Evolutionary conservation across 2,888 invertebrate genomes (phyloP).

Genomic region (Synanthedon myopaeformis): DNA sequence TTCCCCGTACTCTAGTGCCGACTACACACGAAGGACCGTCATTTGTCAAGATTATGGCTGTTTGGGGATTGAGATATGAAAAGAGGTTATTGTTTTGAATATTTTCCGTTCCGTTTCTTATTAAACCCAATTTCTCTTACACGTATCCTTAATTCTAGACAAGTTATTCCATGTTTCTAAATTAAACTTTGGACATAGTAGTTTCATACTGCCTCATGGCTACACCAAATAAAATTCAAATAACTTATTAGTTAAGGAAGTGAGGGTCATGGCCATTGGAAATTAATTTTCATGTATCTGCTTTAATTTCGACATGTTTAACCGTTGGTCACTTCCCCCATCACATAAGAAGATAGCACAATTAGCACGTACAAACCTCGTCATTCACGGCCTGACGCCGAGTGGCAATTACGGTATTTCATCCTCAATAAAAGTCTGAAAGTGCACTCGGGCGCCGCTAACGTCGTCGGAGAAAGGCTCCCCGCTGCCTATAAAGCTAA

Average conservation of each 20-base stretch:
- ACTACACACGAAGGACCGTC: slow-evolving; percentile 59
- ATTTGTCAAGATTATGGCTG: slow-evolving; percentile 67
- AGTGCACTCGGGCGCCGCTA: slow-evolving; percentile 59
- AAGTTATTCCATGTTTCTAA: too few species aligned
- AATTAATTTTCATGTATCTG: too few species aligned
- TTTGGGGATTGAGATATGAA: slow-evolving; percentile 62
- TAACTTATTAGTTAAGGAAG: too few species aligned
- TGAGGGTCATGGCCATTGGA: too few species aligned
- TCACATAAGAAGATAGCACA: slow-evolving; percentile 34
- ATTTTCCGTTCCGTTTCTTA: slow-evolving; percentile 46
- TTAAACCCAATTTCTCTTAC: slow-evolving; percentile 14
- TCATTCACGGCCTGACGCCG: slow-evolving; percentile 54
- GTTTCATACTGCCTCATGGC: too few species aligned
- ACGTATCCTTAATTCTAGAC: slow-evolving; percentile 1
- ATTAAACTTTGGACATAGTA: too few species aligned
- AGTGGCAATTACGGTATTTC: slow-evolving; percentile 64
- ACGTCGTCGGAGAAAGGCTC: slow-evolving; percentile 39
- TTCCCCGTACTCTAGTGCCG: slow-evolving; percentile 28
- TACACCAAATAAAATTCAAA: too few species aligned
- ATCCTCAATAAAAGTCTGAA: slow-evolving; percentile 66
- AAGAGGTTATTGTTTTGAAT: slow-evolving; percentile 65
- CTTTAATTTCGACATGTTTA: too few species aligned
- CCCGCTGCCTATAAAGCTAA: slow-evolving; percentile 56
- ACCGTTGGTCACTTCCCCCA: slow-evolving; percentile 1
- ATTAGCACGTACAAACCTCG: slow-evolving; percentile 57